These are phyloP conservation scores for Phocoena phocoena DNA, from an alignment of 2,113 vertebrate genomes.

Conservation along the genomic window DNA sequence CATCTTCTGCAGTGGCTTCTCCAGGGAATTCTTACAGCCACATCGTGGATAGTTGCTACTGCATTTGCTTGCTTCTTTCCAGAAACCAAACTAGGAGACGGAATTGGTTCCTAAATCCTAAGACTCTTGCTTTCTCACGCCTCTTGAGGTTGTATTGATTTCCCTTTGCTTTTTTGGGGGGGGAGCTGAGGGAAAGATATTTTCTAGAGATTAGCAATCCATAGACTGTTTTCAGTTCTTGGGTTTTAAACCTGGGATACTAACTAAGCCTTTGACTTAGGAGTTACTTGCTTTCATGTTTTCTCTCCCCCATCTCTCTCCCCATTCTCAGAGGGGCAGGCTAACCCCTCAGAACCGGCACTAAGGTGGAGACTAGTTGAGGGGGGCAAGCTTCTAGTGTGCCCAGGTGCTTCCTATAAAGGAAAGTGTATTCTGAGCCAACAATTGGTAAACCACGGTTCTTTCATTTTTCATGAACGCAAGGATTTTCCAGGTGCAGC, in stretches of 20 bases:
- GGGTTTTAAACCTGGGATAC: not conserved
- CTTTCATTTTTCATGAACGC: not conserved
- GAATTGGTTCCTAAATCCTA: not conserved
- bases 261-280: not conserved
- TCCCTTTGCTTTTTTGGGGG: not conserved
- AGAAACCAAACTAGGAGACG: not conserved
- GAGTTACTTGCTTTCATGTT: not conserved
- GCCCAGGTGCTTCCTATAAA: not conserved
- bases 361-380: not conserved
- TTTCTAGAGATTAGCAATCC: not conserved
- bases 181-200: no score
- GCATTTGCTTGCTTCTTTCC: not conserved
- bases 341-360: not conserved
- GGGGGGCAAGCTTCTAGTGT: not conserved
- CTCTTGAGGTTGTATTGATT: not conserved
- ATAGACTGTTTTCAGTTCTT: not conserved
- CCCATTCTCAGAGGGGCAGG: not conserved
- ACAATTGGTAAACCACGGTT: not conserved
- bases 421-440: not conserved
- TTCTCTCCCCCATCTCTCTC: not conserved
- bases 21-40: not conserved
- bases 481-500: not conserved
- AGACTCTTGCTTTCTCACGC: not conserved
- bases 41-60: not conserved
- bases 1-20: not conserved